phyloP scores from a whole-genome alignment of 2,113 vertebrate genomes.

The Cavia aperea region DNA sequence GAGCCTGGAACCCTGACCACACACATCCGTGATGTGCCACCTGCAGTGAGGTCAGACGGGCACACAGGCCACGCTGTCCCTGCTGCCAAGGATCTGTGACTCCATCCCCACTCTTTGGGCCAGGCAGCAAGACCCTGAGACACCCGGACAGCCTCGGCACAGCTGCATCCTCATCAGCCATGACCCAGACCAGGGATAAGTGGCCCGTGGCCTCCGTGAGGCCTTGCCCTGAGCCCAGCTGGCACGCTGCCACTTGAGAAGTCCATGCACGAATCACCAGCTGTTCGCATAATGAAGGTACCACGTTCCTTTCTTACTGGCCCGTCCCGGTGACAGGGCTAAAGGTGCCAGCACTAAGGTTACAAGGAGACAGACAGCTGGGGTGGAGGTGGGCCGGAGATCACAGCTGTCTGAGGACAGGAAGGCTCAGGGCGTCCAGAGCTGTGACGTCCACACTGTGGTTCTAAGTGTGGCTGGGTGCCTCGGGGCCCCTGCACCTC shows the following conservation, averaged over 20 bases:
- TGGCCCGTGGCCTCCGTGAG: background rate
- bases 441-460: background rate
- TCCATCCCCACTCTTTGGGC: background rate
- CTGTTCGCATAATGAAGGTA: background rate
- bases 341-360: background rate
- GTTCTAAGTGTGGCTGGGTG: background rate
- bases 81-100: background rate
- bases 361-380: background rate
- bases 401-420: background rate
- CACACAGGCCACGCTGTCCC: too few relatives aligned
- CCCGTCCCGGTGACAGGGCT: background rate
- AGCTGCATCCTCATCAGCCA: background rate
- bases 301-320: background rate
- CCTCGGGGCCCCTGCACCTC: background rate
- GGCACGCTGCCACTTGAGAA: background rate
- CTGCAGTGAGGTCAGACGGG: accelerated
- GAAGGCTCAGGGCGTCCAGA: background rate
- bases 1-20: too few relatives aligned
- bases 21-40: accelerated
- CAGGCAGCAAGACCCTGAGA: background rate
- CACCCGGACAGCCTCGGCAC: background rate
- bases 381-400: background rate
- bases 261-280: background rate
- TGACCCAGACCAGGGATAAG: background rate
- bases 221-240: background rate